Evolutionary conservation across 2,888 invertebrate species (phyloP).

Genomic region (Odiellus spinosus): DNA sequence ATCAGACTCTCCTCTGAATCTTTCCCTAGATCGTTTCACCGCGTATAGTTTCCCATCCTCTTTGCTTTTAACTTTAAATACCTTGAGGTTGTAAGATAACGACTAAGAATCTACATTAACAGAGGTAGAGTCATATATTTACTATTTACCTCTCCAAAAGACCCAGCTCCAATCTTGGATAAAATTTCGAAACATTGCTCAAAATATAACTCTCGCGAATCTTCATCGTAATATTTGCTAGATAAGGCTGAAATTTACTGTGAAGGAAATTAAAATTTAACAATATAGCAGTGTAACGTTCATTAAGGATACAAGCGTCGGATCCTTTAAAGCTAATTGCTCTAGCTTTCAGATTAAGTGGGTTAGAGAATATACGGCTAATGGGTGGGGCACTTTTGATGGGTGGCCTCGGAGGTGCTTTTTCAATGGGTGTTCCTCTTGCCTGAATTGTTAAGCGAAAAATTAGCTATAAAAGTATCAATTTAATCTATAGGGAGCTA

Average conservation of each 20-base stretch:
- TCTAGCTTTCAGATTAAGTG: constrained; percentile 6
- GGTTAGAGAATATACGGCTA: constrained; percentile 7
- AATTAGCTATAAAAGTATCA: too few relatives aligned
- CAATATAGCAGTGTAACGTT: neutral
- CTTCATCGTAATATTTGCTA: constrained; percentile 16
- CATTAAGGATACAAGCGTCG: constrained; percentile 12
- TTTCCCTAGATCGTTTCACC: constrained; percentile 47
- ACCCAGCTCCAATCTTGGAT: constrained; percentile 50
- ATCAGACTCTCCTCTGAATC: constrained; percentile 42
- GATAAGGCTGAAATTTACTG: constrained; percentile 6
- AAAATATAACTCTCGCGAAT: constrained; percentile 40
- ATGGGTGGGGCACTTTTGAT: constrained; percentile 9
- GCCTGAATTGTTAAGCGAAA: neutral
- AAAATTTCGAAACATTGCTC: constrained; percentile 48
- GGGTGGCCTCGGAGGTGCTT: constrained; percentile 13
- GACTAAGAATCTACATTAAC: constrained; percentile 1
- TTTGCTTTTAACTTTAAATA: constrained; percentile 46
- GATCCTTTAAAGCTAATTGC: constrained; percentile 16
- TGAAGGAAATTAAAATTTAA: constrained; percentile 2
- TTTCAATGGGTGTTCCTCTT: constrained; percentile 2
- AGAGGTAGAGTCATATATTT: neutral
- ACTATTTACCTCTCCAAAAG: constrained; percentile 47
- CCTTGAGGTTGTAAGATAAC: too few relatives aligned
- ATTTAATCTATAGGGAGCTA: too few relatives aligned
- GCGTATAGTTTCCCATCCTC: constrained; percentile 52